These are phyloP conservation scores for Paramisgurnus dabryanus DNA, from an alignment of 2,113 vertebrate species.

Conservation along the genomic window DNA sequence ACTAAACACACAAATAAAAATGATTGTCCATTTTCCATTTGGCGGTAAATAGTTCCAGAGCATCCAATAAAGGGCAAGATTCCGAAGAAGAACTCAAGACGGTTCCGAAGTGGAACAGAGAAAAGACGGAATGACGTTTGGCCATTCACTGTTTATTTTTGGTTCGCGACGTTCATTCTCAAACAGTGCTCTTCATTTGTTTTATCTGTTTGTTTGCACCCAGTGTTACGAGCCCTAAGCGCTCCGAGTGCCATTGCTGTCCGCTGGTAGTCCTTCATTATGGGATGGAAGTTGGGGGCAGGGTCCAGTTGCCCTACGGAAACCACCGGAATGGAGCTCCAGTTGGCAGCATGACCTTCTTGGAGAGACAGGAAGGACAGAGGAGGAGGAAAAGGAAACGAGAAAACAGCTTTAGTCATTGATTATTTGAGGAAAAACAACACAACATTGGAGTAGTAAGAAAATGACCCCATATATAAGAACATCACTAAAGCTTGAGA, in stretches of 20 bases:
- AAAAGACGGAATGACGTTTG: constrained; percentile 55
- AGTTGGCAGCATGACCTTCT: constrained; percentile 89
- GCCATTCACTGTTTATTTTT: constrained; percentile 73
- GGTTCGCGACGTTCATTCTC: constrained; percentile 75
- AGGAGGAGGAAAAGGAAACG: neutral
- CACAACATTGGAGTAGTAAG: neutral
- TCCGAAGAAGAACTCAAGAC: constrained; percentile 57
- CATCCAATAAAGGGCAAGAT: constrained; percentile 66
- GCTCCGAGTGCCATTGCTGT: constrained; percentile 84
- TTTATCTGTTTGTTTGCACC: constrained; percentile 71
- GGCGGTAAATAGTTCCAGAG: constrained; percentile 81
- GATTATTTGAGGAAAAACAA: neutral
- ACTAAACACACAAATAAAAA: constrained; percentile 83
- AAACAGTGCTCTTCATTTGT: constrained; percentile 56
- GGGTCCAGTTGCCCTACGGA: constrained; percentile 76
- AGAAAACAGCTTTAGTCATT: constrained; percentile 37
- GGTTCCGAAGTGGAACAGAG: constrained; percentile 73
- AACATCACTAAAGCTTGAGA: too few relatives aligned
- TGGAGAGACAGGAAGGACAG: constrained; percentile 69
- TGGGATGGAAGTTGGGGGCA: constrained; percentile 65
- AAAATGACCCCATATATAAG: neutral
- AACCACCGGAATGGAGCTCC: constrained; percentile 89
- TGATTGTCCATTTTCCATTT: constrained; percentile 86
- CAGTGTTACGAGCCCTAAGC: constrained; percentile 83
- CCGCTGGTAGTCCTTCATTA: constrained; percentile 80